Percentiles rank a stretch among this genome's conserved stretches.
Conservation (phyloP, 2,113 vertebrate species). For the Chionis minor region DNA sequence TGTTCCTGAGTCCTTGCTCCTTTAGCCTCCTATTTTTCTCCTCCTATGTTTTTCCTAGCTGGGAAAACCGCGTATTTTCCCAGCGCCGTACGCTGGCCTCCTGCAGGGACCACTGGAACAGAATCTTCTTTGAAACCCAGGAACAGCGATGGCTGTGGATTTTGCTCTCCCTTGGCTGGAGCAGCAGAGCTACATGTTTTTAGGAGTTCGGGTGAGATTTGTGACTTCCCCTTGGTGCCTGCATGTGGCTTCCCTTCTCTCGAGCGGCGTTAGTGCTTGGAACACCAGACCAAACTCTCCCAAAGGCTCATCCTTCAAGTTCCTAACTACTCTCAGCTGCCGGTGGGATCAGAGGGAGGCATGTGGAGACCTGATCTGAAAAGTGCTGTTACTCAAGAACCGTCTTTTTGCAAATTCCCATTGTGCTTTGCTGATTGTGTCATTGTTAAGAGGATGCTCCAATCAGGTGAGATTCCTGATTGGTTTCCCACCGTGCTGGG, state of each 20-base stretch:
- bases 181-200: not conserved
- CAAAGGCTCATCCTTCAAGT: not conserved
- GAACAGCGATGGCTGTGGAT: not conserved
- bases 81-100: accelerated
- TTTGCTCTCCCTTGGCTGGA: not conserved
- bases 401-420: not conserved
- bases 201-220: not conserved
- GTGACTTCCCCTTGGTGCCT: not conserved
- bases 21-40: not conserved
- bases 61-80: not conserved
- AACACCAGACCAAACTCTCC: not conserved
- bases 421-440: constrained; percentile 35
- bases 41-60: too few species aligned
- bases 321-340: not conserved
- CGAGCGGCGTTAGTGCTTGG: not conserved
- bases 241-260: not conserved
- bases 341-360: not conserved
- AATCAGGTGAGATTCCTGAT: constrained; percentile 2
- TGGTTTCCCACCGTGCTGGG: not conserved
- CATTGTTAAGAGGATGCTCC: constrained; percentile 32
- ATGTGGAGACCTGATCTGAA: not conserved
- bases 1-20: not conserved
- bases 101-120: not conserved
- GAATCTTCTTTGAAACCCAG: not conserved
- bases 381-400: not conserved